These are phyloP conservation scores for Paramuricea clavata DNA, from an alignment of 92 coral and sea anemone genomes.

Conservation along the genomic window DNA sequence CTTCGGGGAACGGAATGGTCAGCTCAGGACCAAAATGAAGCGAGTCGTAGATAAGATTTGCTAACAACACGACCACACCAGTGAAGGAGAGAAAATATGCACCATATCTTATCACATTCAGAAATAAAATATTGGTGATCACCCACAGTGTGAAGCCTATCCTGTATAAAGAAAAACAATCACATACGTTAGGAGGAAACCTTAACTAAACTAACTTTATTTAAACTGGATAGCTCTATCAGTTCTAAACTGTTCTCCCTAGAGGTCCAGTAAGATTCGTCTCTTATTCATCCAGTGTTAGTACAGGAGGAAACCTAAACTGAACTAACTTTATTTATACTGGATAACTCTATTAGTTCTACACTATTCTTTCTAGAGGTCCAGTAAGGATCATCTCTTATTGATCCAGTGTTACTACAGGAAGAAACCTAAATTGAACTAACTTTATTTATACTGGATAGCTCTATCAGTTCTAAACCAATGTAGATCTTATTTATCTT, in stretches of 20 bases:
- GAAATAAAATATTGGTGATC: conserved; percentile 41
- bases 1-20: conserved; percentile 20
- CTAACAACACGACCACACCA: conserved; percentile 20
- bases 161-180: conserved; percentile 8
- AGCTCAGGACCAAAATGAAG: conserved; percentile 19
- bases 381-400: too few relatives aligned
- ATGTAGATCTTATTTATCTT: too few relatives aligned
- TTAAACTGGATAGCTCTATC: neutral
- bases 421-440: too few relatives aligned
- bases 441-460: too few relatives aligned
- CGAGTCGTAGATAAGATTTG: conserved; percentile 2
- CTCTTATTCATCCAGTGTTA: too few relatives aligned
- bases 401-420: too few relatives aligned
- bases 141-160: conserved; percentile 31
- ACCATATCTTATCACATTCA: conserved; percentile 45
- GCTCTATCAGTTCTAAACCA: too few relatives aligned
- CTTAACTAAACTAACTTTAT: neutral
- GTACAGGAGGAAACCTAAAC: neutral
- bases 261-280: too few relatives aligned
- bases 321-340: too few relatives aligned
- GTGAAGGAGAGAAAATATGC: conserved; percentile 45
- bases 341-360: too few relatives aligned
- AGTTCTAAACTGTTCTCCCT: neutral
- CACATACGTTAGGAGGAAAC: neutral
- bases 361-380: too few relatives aligned